A percentile compares a stretch with the other conserved stretches of the same genome.
phyloP scores from a whole-genome alignment of 2,113 vertebrate species.

The Mesitornis unicolor region DNA sequence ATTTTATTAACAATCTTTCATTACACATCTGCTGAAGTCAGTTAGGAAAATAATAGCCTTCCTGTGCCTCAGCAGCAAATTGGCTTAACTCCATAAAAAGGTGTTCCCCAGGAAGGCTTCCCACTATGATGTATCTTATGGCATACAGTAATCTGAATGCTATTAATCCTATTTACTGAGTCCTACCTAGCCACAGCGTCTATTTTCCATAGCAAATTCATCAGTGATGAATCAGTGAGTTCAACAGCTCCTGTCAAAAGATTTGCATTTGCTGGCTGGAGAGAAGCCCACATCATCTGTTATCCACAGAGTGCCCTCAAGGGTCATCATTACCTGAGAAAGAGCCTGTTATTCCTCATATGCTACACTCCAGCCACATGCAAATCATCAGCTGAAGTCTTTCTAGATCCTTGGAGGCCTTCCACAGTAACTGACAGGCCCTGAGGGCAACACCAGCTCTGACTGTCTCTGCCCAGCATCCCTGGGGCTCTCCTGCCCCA shows the following conservation, averaged over 20 bases:
- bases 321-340: not conserved
- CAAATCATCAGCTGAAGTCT: not conserved
- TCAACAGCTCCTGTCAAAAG: conserved; percentile 15
- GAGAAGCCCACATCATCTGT: not conserved
- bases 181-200: not conserved
- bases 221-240: not conserved
- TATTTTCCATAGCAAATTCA: not conserved
- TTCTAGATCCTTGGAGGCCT: not conserved
- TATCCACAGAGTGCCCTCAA: not conserved
- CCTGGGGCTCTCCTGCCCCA: not conserved
- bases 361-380: not conserved
- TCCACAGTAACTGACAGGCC: not conserved
- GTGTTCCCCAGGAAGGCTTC: not conserved
- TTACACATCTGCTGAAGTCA: not conserved
- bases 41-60: conserved; percentile 33
- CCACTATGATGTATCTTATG: not conserved
- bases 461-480: not conserved
- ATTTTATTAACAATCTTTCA: not conserved
- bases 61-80: not conserved
- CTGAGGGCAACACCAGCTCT: not conserved
- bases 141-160: not conserved
- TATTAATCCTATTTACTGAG: not conserved
- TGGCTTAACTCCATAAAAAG: not conserved
- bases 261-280: conserved; percentile 11
- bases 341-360: not conserved